Evolutionary conservation across 1,140 invertebrate genomes (phyloP).

Genomic region (Meloidogyne chitwoodi): DNA sequence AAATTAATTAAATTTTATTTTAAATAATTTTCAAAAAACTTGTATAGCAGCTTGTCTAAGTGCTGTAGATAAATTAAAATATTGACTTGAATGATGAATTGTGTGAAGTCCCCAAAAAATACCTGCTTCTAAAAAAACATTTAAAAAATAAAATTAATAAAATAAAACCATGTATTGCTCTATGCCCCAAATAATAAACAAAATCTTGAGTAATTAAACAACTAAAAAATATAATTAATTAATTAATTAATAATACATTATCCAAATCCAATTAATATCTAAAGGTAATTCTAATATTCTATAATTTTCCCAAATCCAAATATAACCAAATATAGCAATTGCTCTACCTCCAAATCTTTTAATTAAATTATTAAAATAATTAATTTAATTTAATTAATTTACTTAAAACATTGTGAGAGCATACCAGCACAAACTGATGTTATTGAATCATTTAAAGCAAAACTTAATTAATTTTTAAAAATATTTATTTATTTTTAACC

Average conservation of each 20-base stretch:
- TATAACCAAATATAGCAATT: slow-evolving; percentile 55
- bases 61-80: slow-evolving; percentile 80
- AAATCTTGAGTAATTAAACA: slow-evolving; percentile 52
- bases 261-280: slow-evolving; percentile 60
- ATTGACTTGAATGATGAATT: slow-evolving; percentile 90
- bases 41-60: slow-evolving; percentile 58
- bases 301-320: slow-evolving; percentile 57
- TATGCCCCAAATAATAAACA: slow-evolving; percentile 64
- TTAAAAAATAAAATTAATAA: neutral
- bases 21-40: too few species aligned
- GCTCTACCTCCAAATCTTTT: slow-evolving; percentile 56
- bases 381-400: slow-evolving; percentile 2
- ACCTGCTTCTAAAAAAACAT: slow-evolving; percentile 69
- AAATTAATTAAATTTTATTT: neutral
- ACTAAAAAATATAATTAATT: neutral
- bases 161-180: slow-evolving; percentile 62
- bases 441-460: slow-evolving; percentile 57
- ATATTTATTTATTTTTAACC: slow-evolving; percentile 9
- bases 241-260: slow-evolving; percentile 33
- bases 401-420: slow-evolving; percentile 60
- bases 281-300: slow-evolving; percentile 57
- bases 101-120: slow-evolving; percentile 90
- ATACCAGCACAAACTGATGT: slow-evolving; percentile 58
- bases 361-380: neutral
- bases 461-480: slow-evolving; percentile 8